Conservation (phyloP, 2,797 vertebrate genomes). For the Poliocrania exsul region DNA sequence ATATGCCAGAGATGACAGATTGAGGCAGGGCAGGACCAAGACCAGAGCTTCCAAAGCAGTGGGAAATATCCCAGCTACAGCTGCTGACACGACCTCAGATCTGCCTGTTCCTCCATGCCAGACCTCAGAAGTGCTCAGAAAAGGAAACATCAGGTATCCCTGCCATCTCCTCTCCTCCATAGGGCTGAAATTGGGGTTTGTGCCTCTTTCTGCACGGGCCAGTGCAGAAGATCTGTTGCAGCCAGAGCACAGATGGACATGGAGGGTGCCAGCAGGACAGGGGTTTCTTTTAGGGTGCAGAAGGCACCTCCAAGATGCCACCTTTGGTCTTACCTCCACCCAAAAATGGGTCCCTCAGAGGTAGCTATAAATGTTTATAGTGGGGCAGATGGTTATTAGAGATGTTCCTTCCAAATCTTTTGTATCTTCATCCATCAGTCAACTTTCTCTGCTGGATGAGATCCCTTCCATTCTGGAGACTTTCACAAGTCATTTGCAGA, state of each 20-base stretch:
- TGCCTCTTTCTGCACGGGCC: accelerated
- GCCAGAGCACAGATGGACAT: not conserved
- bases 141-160: accelerated
- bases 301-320: not conserved
- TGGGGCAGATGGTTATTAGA: not conserved
- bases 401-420: not conserved
- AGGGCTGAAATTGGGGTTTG: not conserved
- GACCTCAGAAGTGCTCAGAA: not conserved
- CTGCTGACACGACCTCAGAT: not conserved
- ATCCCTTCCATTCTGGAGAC: not conserved
- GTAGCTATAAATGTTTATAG: not conserved
- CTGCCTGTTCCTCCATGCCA: accelerated
- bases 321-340: not conserved
- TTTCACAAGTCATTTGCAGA: slow-evolving; percentile 9
- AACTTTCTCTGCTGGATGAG: not conserved
- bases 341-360: not conserved
- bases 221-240: not conserved
- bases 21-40: not conserved
- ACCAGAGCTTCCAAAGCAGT: not conserved
- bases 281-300: not conserved
- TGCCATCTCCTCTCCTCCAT: accelerated
- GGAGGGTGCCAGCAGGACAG: accelerated
- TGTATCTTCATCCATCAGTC: not conserved
- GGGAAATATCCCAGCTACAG: not conserved
- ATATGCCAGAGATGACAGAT: not conserved